Conservation (phyloP, 2,888 invertebrate genomes). For the Osmoderma eremita region DNA sequence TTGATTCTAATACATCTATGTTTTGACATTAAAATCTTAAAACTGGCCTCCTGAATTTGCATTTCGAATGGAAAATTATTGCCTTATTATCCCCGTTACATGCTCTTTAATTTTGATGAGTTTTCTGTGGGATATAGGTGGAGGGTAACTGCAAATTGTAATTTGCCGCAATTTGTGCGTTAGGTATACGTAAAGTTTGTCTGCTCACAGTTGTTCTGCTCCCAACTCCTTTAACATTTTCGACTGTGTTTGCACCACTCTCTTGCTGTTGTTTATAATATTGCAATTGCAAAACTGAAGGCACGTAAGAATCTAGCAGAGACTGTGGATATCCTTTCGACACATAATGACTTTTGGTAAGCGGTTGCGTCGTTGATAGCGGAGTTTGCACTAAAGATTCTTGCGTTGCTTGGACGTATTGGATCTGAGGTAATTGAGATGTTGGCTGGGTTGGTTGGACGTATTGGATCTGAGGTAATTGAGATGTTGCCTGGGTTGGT, state of each 20-base stretch:
- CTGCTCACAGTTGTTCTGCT: not conserved
- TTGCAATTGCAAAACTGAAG: conserved; percentile 60
- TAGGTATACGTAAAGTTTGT: conserved; percentile 10
- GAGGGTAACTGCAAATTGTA: conserved; percentile 9
- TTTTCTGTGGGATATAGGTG: not conserved
- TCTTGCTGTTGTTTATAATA: conserved; percentile 56
- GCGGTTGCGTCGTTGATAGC: conserved; percentile 24
- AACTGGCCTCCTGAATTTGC: not conserved
- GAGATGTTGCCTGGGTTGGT: conserved; percentile 23
- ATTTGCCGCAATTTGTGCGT: not conserved
- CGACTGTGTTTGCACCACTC: not conserved
- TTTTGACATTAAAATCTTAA: conserved; percentile 13
- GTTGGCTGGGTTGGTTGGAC: conserved; percentile 29
- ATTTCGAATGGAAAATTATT: conserved; percentile 3
- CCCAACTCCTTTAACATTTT: not conserved
- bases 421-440: conserved; percentile 24
- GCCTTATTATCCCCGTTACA: not conserved
- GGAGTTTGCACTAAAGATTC: conserved; percentile 1
- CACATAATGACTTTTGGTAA: conserved; percentile 30
- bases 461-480: conserved; percentile 37
- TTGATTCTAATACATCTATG: conserved; percentile 2
- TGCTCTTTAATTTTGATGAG: conserved; percentile 16
- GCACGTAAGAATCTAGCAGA: conserved; percentile 67
- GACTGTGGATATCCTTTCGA: conserved; percentile 61
- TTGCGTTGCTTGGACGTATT: conserved; percentile 37